Percentiles rank a stretch among this genome's conserved stretches.
These are phyloP conservation scores for Acanthosepion esculentum DNA, from an alignment of 2,888 invertebrate genomes.

Conservation along the genomic window DNA sequence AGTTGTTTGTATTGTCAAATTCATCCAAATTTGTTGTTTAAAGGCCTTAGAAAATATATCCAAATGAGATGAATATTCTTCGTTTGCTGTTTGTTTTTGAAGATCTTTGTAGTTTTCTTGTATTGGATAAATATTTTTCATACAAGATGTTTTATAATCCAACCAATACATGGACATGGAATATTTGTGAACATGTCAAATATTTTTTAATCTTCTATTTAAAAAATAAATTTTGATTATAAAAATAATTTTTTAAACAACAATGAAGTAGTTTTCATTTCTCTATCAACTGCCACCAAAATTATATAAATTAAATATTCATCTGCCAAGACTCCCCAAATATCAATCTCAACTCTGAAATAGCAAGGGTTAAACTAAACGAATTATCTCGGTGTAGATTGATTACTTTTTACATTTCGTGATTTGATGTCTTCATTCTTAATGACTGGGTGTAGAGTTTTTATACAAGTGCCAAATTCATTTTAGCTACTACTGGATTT, in stretches of 20 bases:
- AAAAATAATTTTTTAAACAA: not conserved
- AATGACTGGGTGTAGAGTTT: not conserved
- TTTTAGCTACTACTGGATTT: too few species aligned
- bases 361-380: not conserved
- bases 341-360: not conserved
- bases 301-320: not conserved
- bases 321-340: too few species aligned
- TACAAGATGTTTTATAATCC: conserved; percentile 2
- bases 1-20: conserved; percentile 2
- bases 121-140: conserved; percentile 15
- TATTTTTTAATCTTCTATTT: not conserved
- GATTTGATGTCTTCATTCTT: not conserved
- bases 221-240: not conserved
- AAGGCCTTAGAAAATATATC: not conserved
- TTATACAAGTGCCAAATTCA: not conserved
- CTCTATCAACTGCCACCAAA: conserved; percentile 33
- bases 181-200: conserved; percentile 14
- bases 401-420: not conserved
- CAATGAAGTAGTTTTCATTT: not conserved
- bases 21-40: not conserved
- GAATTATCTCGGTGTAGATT: not conserved
- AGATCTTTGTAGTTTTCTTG: not conserved
- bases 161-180: not conserved
- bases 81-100: not conserved
- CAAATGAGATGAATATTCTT: not conserved